Conservation (phyloP, 2,797 vertebrate genomes). For the Delichon dasypus region DNA sequence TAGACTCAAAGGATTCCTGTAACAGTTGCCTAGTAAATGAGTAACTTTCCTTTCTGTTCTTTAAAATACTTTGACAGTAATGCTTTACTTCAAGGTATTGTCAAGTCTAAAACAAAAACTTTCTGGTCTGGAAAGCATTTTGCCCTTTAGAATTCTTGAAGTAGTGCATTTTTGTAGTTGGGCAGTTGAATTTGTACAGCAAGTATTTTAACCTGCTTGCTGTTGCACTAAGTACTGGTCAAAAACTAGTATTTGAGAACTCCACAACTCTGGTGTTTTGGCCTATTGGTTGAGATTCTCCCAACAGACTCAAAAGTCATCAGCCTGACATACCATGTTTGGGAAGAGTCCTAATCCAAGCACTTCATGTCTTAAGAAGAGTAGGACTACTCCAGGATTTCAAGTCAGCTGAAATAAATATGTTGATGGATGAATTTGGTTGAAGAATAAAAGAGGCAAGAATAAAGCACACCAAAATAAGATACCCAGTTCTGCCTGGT, state of each 20-base stretch:
- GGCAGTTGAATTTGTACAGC: not conserved
- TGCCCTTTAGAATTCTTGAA: not conserved
- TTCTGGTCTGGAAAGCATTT: not conserved
- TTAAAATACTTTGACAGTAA: not conserved
- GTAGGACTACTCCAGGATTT: not conserved
- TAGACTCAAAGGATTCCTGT: not conserved
- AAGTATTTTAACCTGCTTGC: not conserved
- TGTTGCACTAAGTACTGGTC: not conserved
- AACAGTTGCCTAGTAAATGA: not conserved
- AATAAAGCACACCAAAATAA: not conserved
- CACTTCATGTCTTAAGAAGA: not conserved
- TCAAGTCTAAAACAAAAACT: not conserved
- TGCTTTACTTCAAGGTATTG: not conserved
- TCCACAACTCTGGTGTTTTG: not conserved
- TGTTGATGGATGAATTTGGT: not conserved
- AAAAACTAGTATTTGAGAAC: not conserved
- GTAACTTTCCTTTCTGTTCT: not conserved
- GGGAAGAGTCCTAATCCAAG: not conserved
- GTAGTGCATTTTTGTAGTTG: not conserved
- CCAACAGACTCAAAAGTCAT: not conserved
- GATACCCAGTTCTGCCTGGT: not conserved
- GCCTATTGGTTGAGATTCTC: not conserved
- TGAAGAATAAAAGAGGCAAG: not conserved
- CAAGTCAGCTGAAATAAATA: not conserved
- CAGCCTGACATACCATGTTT: fast-evolving